Base-by-base conservation (phyloP, 37 sponge, comb jelly and placozoan species). In the Crambe crambe region DNA sequence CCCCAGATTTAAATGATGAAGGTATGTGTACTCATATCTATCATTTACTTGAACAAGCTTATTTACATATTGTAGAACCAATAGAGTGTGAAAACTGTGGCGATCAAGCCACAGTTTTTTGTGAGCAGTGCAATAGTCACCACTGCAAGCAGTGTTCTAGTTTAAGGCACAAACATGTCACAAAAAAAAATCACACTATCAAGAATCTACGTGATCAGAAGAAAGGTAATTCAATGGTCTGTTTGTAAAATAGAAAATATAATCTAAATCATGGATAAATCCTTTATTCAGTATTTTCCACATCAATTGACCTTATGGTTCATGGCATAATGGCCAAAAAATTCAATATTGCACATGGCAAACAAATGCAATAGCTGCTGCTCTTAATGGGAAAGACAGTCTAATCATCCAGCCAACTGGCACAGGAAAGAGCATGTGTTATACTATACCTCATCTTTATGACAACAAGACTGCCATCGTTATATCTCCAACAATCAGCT, bases 11-110 rank as follows among this genome's bases (percentile, higher is more conserved):
- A n/a, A n/a, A n/a, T n/a, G n/a, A n/a, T n/a, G n/a, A n/a, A n/a
- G n/a, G n/a, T n/a, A n/a, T n/a, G n/a, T n/a, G n/a, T n/a, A n/a
- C n/a, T n/a, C n/a, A n/a, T n/a, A n/a, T n/a, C n/a, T n/a, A n/a
- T n/a, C n/a, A n/a, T n/a, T n/a, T n/a, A n/a, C n/a, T n/a, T n/a
- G n/a, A n/a, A n/a, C n/a, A n/a, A n/a, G n/a, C n/a, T n/a, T n/a
- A n/a, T n/a, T n/a, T n/a, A n/a, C n/a, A n/a, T n/a, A n/a, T n/a
- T n/a, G n/a, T n/a, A n/a, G n/a, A n/a, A n/a, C n/a, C n/a, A n/a
- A n/a, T n/a, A 73, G 74, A 73, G 21, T 75, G 76, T 75, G 76
- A 75, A n/a, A 75, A 75, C 61, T 75, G 76, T 34, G 10, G 3
- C 3, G 37, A 75, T 2, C 57, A n/a, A 27, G 51, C 74, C 38